phyloP scores from a whole-genome alignment of 37 sponge, comb jelly and placozoan genomes.

The Eunapius fragilis region DNA sequence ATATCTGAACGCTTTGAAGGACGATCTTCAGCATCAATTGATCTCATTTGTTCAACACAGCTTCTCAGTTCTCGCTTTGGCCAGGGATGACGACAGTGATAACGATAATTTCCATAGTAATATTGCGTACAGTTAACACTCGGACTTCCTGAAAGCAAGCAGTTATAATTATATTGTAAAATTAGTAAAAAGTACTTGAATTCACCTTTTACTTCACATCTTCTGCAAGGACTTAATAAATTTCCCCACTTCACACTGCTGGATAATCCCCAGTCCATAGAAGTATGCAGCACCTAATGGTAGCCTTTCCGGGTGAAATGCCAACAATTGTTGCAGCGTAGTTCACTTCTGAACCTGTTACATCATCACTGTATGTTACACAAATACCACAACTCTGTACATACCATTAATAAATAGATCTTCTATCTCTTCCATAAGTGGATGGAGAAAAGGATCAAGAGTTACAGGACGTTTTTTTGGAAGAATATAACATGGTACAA shows the following conservation, averaged over 20 bases:
- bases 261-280: constrained; percentile 37
- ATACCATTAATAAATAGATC: constrained; percentile 32
- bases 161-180: no score
- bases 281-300: constrained; percentile 8
- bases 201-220: constrained; percentile 6
- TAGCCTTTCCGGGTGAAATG: constrained; percentile 17
- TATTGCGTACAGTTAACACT: neutral
- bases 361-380: no score
- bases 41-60: constrained; percentile 1
- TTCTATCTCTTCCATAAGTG: constrained; percentile 25
- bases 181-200: no score
- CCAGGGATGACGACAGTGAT: neutral
- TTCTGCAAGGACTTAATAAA: constrained; percentile 10
- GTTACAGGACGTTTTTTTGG: constrained; percentile 15
- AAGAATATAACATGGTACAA: constrained; percentile 27
- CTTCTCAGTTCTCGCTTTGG: no score
- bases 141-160: no score
- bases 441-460: constrained; percentile 27
- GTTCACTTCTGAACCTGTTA: constrained; percentile 8
- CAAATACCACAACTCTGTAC: no score
- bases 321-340: constrained; percentile 7
- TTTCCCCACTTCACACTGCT: constrained; percentile 29
- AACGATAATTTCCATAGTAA: constrained; percentile 15
- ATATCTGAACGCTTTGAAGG: neutral
- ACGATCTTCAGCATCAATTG: constrained; percentile 9